A percentile compares a stretch with the other conserved stretches of the same genome.
Conservation (phyloP, 2,797 vertebrate species). For the Gastrophryne carolinensis region DNA sequence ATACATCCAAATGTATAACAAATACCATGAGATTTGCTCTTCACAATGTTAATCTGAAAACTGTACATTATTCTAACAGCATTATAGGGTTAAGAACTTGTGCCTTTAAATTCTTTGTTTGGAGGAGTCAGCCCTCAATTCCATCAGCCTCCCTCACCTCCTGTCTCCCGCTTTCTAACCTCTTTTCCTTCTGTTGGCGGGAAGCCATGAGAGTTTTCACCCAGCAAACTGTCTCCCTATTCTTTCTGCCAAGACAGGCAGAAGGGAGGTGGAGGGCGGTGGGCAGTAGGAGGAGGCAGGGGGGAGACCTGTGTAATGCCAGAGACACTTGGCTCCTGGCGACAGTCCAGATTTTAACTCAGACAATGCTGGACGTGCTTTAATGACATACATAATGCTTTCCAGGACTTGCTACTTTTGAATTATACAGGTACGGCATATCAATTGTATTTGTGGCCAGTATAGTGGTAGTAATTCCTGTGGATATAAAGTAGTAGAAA, state of each 20-base stretch:
- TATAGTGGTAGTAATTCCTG: no score
- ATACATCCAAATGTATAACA: no score
- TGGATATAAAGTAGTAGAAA: no score
- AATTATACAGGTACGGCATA: no score
- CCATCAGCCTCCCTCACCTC: neutral
- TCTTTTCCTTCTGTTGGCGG: conserved; percentile 21
- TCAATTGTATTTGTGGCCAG: no score
- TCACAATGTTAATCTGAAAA: no score
- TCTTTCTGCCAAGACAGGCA: conserved; percentile 37
- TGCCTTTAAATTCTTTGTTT: neutral
- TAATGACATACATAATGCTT: no score
- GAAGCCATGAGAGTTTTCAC: conserved; percentile 33
- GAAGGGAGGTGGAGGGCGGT: neutral
- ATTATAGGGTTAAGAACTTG: conserved; percentile 10
- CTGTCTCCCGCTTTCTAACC: conserved; percentile 18
- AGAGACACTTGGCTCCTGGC: conserved; percentile 28
- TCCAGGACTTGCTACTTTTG: no score
- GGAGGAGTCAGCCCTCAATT: neutral
- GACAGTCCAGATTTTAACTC: conserved; percentile 16
- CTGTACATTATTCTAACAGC: neutral
- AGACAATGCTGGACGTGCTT: neutral
- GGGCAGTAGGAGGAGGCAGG: conserved; percentile 18
- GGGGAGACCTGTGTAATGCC: neutral
- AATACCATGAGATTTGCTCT: no score
- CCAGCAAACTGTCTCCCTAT: conserved; percentile 29